Base-by-base conservation (phyloP, 2,113 vertebrate species). In the Perca fluviatilis region DNA sequence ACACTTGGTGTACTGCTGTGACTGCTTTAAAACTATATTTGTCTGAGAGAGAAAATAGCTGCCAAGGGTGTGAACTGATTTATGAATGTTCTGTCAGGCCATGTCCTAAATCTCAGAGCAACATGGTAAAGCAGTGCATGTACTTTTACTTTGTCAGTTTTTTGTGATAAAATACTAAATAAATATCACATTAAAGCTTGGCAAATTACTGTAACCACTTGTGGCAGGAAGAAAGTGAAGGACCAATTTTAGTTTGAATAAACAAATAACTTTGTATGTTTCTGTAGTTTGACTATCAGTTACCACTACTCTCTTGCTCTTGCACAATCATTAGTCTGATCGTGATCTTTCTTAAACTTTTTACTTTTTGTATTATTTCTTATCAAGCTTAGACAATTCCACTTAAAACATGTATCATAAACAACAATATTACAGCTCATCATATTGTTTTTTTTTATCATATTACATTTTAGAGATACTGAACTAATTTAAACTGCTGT, bases 1-100 rank as follows among this genome's bases (percentile, higher is more conserved):
- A 43, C 60, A 67, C 27, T 63, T 40, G 60, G 27, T 85, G 72
- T 60, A 25, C 65, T 57, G 33, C 63, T 74, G 49, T 21, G 40
- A n/a, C 65, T 57, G 27, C 63, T 74, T 46, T 21, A 40, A 64
- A 65, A 74, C 83, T 89, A 87, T 86, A 88, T 90, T 86, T 92
- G 79, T 86, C 69, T n/a, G 11, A 50, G 76, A 62, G 83, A 74
- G 71, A 92, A 94, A 93, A 93, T 81, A 79, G 75, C 83, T 80
- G 60, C 77, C 62, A 56, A 69, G 60, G 50, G 54, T 89, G 65
- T 79, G 72, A 85, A 82, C 65, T 90, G 83, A 92, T 93, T 89
- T 87, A 92, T 87, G 86, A 79, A 87, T 86, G 56, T 57, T 25
- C 23, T 71, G 82, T 79, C 79, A 77, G 30, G 25, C 19, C 13